phyloP scores from a whole-genome alignment of 2,797 vertebrate species.

The Phoxinus dragarum region DNA sequence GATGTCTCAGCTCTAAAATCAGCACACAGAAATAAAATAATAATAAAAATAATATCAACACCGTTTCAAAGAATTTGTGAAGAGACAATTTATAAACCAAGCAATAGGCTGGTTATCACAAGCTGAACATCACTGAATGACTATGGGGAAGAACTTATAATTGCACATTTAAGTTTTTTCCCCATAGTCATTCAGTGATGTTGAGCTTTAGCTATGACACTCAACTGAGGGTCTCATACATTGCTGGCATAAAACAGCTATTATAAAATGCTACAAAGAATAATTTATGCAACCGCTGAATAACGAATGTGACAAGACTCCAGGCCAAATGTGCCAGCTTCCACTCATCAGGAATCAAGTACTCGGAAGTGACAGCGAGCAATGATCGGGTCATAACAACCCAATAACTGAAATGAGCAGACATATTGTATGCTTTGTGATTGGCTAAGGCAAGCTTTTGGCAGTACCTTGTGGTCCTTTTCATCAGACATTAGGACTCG shows the following conservation, averaged over 20 bases:
- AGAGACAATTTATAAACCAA: background rate
- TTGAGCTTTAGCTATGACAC: background rate
- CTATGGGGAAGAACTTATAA: too few species aligned
- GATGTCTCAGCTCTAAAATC: background rate
- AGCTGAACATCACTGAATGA: too few species aligned
- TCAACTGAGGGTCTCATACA: background rate
- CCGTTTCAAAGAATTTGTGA: background rate
- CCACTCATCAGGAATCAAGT: constrained; percentile 14
- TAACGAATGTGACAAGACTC: constrained; percentile 65
- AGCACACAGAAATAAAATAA: background rate
- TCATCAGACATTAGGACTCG: background rate
- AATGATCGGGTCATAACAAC: background rate
- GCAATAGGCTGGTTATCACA: constrained; percentile 19
- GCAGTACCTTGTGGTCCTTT: background rate
- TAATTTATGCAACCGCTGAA: constrained; percentile 54
- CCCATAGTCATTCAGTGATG: background rate
- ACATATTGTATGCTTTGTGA: background rate
- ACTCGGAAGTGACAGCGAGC: background rate
- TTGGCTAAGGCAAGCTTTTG: background rate
- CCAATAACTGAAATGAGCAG: background rate
- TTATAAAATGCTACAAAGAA: background rate
- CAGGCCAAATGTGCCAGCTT: constrained; percentile 57
- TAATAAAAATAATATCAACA: too few species aligned
- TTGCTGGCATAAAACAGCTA: background rate
- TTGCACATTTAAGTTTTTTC: background rate